Base-by-base conservation (phyloP, 1,140 invertebrate species). In the Eciton burchellii region DNA sequence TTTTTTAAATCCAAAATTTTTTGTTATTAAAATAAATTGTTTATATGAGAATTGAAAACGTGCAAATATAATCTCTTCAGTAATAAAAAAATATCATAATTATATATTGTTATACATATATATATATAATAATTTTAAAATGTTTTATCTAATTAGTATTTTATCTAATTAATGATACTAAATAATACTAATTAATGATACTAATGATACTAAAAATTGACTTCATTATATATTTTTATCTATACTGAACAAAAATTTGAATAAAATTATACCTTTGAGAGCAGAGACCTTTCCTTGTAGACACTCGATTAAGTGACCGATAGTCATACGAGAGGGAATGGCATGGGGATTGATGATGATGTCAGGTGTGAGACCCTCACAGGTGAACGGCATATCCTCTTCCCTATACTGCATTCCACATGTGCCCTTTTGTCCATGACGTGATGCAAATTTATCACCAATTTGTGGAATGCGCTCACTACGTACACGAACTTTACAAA, bases 331-430 rank as follows among this genome's bases (percentile, higher is more conserved):
- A 92, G 98, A 99, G 76, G 99, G 99, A 92, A 99, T 99, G 92
- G 99, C 99, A 90, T 99, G 99, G 83, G 99, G 99, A 94, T 99
- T 99, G 92, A 99, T 99, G 85, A 99, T 99, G 90, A 99, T 99
- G 93, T 99, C 99, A 0, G 99, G 99, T n/a, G 98, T 98, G 29
- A 99, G 94, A 8, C 99, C 99, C 95, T 99, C 99, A 92, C 97
- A 97, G 0, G 99, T 99, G 91, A 99, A 99, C 4, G 98, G 97
- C 99, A 99, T 99, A 91, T 99, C 99, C 96, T 99, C 98, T 94
- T 99, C 98, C 52, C 98, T 95, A 92, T 99, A 99, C 89, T 99
- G 98, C 84, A 99, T 99, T 85, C 99, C 99, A 94, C 99, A 99
- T 0, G 99, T 99, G 93, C 99, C 99, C 93, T 99, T 99, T 94